A percentile compares a stretch with the other conserved stretches of the same genome.
Conservation (phyloP, 1,140 invertebrate species). For the Ridgeia piscesae region DNA sequence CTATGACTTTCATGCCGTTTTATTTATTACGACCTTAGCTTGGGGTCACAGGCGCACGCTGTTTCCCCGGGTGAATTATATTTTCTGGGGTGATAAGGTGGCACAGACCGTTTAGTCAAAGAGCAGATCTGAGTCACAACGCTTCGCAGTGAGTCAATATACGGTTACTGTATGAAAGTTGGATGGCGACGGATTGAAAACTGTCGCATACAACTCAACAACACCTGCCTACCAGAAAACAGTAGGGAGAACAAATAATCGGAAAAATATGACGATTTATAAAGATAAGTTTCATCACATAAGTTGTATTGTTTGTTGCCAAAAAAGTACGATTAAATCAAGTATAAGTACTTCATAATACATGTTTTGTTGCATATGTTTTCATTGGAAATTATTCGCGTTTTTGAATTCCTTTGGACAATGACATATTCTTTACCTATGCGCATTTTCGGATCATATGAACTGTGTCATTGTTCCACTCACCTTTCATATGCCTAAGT, state of each 20-base stretch:
- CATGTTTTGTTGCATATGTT: background rate
- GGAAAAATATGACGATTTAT: background rate
- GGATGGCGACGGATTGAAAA: too few species aligned
- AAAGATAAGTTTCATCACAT: background rate
- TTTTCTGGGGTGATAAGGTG: background rate
- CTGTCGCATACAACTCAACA: background rate
- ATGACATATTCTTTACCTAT: background rate
- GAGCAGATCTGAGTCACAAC: background rate
- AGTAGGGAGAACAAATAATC: background rate
- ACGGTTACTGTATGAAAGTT: background rate
- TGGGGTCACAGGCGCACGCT: background rate
- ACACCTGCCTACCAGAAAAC: background rate
- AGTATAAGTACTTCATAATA: background rate
- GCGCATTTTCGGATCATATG: background rate
- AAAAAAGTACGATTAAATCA: too few species aligned
- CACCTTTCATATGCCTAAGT: background rate
- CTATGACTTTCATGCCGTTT: background rate
- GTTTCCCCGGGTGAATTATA: background rate
- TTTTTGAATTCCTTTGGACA: background rate
- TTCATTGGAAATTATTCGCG: background rate
- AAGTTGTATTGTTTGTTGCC: too few species aligned
- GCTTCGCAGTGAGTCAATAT: background rate
- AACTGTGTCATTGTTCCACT: background rate
- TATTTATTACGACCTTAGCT: background rate
- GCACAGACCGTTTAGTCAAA: background rate